These are phyloP conservation scores for Drosophila paramelanica DNA, from an alignment of 2,888 invertebrate genomes.

Conservation along the genomic window DNA sequence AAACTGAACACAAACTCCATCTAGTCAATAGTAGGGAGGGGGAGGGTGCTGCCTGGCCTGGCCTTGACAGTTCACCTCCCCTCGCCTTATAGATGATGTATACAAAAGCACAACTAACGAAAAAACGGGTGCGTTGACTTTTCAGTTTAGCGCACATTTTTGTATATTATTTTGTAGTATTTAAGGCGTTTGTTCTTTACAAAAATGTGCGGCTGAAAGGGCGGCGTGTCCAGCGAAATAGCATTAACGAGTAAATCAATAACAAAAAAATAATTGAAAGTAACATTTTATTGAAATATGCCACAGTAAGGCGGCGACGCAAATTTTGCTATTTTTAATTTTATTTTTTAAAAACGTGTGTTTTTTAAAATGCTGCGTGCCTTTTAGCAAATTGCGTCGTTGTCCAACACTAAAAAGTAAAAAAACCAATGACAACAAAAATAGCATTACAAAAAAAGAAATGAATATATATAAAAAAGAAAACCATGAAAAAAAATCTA, in stretches of 20 bases:
- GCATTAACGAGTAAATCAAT: slow-evolving; percentile 4
- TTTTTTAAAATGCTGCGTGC: slow-evolving; percentile 91
- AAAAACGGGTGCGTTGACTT: slow-evolving; percentile 22
- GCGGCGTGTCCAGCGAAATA: slow-evolving; percentile 16
- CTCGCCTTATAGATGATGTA: slow-evolving; percentile 38
- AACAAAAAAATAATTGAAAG: slow-evolving; percentile 13
- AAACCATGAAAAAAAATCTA: slow-evolving; percentile 13
- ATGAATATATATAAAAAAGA: slow-evolving; percentile 4
- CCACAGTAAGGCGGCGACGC: slow-evolving; percentile 50
- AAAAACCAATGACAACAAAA: slow-evolving; percentile 16
- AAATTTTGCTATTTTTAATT: slow-evolving; percentile 70
- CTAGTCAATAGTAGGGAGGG: slow-evolving; percentile 48
- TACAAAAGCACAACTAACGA: slow-evolving; percentile 14
- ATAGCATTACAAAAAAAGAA: slow-evolving; percentile 20
- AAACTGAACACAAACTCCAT: slow-evolving; percentile 34
- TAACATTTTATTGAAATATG: slow-evolving; percentile 6
- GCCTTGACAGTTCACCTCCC: slow-evolving; percentile 25
- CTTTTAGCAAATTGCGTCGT: slow-evolving; percentile 90
- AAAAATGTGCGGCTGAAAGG: slow-evolving; percentile 22
- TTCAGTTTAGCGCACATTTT: slow-evolving; percentile 20
- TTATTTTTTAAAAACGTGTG: slow-evolving; percentile 80
- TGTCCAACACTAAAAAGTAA: slow-evolving; percentile 28
- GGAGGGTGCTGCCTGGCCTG: slow-evolving; percentile 32
- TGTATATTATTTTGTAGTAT: slow-evolving; percentile 73
- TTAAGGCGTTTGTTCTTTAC: slow-evolving; percentile 73